A percentile compares a stretch with the other conserved stretches of the same genome.
Conservation (phyloP, 2,797 vertebrate species). For the Sus cebifrons region DNA sequence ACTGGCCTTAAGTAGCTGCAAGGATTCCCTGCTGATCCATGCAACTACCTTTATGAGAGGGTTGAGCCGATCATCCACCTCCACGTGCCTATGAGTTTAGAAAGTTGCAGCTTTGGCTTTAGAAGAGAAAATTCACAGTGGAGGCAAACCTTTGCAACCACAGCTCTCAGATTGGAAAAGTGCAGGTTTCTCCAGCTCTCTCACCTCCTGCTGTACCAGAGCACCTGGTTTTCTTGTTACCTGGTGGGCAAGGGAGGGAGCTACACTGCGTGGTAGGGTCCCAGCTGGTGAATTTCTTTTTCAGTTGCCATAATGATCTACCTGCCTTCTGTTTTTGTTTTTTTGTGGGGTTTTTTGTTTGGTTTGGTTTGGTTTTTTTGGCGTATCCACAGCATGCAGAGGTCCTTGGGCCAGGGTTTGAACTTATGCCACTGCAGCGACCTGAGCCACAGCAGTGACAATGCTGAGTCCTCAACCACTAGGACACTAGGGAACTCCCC, state of each 20-base stretch:
- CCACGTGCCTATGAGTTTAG: background rate
- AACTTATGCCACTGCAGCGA: too few relatives aligned
- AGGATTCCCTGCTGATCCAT: background rate
- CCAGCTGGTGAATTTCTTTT: rapidly evolving
- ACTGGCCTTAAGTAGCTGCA: background rate
- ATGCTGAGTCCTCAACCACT: too few relatives aligned
- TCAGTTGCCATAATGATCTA: background rate
- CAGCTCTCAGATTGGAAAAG: background rate
- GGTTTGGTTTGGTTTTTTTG: too few relatives aligned
- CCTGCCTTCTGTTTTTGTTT: too few relatives aligned
- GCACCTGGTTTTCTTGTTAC: background rate
- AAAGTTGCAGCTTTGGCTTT: background rate
- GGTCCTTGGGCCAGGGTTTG: too few relatives aligned
- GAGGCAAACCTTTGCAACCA: background rate
- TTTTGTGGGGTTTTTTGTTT: too few relatives aligned
- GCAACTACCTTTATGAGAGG: background rate
- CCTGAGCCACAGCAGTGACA: too few relatives aligned
- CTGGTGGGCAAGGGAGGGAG: background rate
- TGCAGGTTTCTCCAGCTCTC: background rate
- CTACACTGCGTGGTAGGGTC: rapidly evolving
- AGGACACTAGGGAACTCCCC: too few relatives aligned
- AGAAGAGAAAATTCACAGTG: background rate
- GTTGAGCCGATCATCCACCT: background rate
- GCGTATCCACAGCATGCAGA: too few relatives aligned
- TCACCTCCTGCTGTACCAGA: background rate